These are phyloP conservation scores for Danaus melanippus DNA, from an alignment of 1,140 invertebrate species.

Conservation along the genomic window DNA sequence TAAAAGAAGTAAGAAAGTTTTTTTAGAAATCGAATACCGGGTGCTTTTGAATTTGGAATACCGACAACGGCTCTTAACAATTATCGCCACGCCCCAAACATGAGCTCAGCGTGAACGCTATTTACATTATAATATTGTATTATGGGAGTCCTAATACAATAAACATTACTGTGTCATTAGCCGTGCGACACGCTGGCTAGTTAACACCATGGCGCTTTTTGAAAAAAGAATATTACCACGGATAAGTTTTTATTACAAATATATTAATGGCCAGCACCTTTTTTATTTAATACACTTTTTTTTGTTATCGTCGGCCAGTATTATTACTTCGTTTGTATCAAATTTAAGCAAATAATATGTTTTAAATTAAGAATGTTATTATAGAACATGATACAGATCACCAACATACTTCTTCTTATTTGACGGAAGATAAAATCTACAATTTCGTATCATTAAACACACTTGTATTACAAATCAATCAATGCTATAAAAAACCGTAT, in stretches of 20 bases:
- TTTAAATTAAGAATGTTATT: no score
- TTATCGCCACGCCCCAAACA: constrained; percentile 64
- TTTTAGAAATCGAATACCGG: constrained; percentile 5
- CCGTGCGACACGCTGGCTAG: constrained; percentile 51
- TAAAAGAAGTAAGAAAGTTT: constrained; percentile 24
- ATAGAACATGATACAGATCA: no score
- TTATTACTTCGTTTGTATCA: no score
- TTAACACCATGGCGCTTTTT: constrained; percentile 40
- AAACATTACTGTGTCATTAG: constrained; percentile 66
- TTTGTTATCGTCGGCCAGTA: no score
- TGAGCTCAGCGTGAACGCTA: constrained; percentile 58
- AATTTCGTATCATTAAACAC: no score
- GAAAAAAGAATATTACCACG: constrained; percentile 22
- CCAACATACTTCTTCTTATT: no score
- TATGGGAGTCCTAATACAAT: constrained; percentile 66
- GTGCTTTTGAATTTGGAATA: constrained; percentile 59
- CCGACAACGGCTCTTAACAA: constrained; percentile 56
- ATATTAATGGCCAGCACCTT: constrained; percentile 34
- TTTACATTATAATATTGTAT: constrained; percentile 61
- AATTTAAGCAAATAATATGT: no score
- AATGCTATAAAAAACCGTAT: background rate
- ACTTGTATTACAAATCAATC: no score
- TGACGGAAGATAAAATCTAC: no score
- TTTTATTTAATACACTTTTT: no score
- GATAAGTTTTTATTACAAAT: constrained; percentile 15